These are phyloP conservation scores for Drosophila mayri DNA, from an alignment of 1,140 invertebrate genomes.

Conservation along the genomic window DNA sequence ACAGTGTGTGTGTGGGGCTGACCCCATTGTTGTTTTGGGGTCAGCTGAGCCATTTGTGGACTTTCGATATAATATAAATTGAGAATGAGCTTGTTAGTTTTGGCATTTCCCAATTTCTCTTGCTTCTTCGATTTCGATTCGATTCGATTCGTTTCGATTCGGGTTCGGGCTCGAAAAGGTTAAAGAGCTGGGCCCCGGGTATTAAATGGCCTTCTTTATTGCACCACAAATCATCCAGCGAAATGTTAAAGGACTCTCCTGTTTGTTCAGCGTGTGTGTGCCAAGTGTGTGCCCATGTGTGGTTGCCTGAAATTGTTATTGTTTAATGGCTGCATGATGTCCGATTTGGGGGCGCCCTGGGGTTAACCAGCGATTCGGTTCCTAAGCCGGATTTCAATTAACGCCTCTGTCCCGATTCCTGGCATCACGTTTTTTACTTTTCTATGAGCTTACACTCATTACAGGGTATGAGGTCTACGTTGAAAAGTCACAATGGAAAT, in stretches of 20 bases:
- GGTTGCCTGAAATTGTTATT: conserved; percentile 52
- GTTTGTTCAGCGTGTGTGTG: conserved; percentile 24
- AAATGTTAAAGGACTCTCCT: conserved; percentile 48
- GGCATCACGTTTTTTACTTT: background rate
- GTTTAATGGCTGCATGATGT: conserved; percentile 73
- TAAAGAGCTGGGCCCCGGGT: conserved; percentile 41
- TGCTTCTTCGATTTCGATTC: conserved; percentile 15
- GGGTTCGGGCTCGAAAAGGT: conserved; percentile 41
- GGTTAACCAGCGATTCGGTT: conserved; percentile 39
- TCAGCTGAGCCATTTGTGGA: conserved; percentile 53
- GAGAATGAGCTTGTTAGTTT: conserved; percentile 80
- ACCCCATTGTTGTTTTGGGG: conserved; percentile 57
- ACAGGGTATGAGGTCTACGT: background rate
- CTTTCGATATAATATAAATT: conserved; percentile 80
- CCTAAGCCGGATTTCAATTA: conserved; percentile 75
- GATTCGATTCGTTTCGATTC: conserved; percentile 7
- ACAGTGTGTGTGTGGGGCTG: conserved; percentile 15
- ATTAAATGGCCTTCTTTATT: conserved; percentile 76
- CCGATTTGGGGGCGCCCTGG: conserved; percentile 29
- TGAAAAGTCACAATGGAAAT: background rate
- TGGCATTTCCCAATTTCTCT: conserved; percentile 46
- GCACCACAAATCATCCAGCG: conserved; percentile 71
- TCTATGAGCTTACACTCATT: background rate
- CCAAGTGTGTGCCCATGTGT: conserved; percentile 25
- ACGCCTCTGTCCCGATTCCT: conserved; percentile 48